Evolutionary conservation across 1,140 invertebrate genomes (phyloP), one percentile per base, ranked within the genome.

Genomic region (Drusus annulatus): DNA sequence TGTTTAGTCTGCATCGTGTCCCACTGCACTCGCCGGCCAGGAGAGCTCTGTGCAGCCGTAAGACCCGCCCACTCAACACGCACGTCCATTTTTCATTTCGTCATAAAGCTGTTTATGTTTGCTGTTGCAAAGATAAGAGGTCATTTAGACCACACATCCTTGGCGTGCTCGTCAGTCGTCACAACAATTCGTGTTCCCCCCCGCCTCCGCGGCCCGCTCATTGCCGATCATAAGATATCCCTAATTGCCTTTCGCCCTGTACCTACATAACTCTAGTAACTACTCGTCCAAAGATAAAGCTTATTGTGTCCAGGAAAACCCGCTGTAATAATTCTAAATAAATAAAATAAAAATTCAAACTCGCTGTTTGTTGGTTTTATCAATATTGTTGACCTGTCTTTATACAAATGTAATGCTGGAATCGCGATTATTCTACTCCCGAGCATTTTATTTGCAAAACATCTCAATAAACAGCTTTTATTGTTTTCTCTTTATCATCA

Each of bases 131-230:
- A 71, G 68, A 71, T 71, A 71, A 71, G 45, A 71, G 54, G 10
- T 7, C 15, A 71, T 71, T 52, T 52, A 71, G 68, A 71, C 7
- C 68, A 71, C 68, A 51, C 68, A 71, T 71, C 68, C 68, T 71
- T 71, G 50, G 45, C 68, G 50, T 54, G 68, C 36, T 52, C 45
- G 68, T 71, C 63, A 68, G 17, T 52, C 45, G 68, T 71, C 63
- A 68, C 31, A 68, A 60, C 56, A 65, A 68, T 36, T 36, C 31
- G 7, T 36, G 31, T 10, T 45, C 8, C 36, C 36, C 10, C 8
- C 8, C 8, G 2, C 36, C 36, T 1, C 36, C 36, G 8, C 13
- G 36, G 5, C 36, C 36, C 1, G 1, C 8, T 13, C 0, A 45
- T 13, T 45, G 36, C 36, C 10, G 13, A 45, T 45, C 36, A 10